phyloP scores from a whole-genome alignment of 1,140 invertebrate species.

The Leptonema lineaticorne region DNA sequence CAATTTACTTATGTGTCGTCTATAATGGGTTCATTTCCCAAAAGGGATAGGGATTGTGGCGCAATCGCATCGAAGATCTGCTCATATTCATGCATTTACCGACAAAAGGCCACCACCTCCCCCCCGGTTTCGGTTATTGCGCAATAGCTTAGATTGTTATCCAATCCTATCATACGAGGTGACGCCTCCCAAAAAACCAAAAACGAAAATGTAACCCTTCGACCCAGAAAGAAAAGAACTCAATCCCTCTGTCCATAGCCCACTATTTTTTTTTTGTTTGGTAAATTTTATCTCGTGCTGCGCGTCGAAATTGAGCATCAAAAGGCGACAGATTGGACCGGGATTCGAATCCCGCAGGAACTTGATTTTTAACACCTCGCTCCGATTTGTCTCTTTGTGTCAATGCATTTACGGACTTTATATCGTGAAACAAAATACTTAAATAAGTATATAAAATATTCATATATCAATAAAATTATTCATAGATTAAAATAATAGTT shows the following conservation, averaged over 20 bases:
- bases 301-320: not conserved
- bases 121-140: not conserved
- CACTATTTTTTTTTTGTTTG: too few relatives aligned
- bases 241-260: not conserved
- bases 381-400: too few relatives aligned
- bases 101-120: conserved; percentile 12
- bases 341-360: too few relatives aligned
- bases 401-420: too few relatives aligned
- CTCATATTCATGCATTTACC: too few relatives aligned
- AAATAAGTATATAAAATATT: too few relatives aligned
- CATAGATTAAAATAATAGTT: too few relatives aligned
- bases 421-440: too few relatives aligned
- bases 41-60: not conserved
- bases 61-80: too few relatives aligned
- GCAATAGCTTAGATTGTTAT: conserved; percentile 32
- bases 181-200: conserved; percentile 13
- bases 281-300: too few relatives aligned
- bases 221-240: not conserved
- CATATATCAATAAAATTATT: too few relatives aligned
- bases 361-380: too few relatives aligned
- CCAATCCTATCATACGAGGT: conserved; percentile 25
- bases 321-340: not conserved
- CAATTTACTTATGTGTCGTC: not conserved
- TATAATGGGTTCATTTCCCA: not conserved
- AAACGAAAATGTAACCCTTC: not conserved